phyloP scores from a whole-genome alignment of 1,140 invertebrate genomes.

The Sinonovacula constricta region DNA sequence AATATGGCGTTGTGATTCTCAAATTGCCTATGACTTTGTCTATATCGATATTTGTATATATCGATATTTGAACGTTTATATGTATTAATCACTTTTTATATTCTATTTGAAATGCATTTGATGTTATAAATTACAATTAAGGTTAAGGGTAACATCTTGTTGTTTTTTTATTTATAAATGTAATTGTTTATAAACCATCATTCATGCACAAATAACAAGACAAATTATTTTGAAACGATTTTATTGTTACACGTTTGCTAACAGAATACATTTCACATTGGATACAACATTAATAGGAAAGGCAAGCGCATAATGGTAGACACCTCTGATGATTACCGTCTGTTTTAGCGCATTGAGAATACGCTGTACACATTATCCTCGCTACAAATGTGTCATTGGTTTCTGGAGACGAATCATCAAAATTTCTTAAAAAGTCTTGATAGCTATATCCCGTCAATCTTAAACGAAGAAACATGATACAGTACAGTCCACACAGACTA shows the following conservation, averaged over 20 bases:
- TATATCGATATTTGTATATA: too few species aligned
- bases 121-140: too few species aligned
- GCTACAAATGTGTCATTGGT: neutral
- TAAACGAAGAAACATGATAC: neutral
- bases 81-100: too few species aligned
- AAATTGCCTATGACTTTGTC: too few species aligned
- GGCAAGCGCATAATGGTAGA: neutral
- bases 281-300: neutral
- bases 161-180: too few species aligned
- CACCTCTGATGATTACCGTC: conserved; percentile 2
- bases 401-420: neutral
- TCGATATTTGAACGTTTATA: too few species aligned
- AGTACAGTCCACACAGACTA: conserved; percentile 13
- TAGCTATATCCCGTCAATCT: neutral
- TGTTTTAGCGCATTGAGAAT: neutral
- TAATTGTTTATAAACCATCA: too few species aligned
- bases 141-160: too few species aligned
- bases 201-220: too few species aligned
- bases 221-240: neutral
- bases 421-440: neutral
- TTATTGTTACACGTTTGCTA: neutral
- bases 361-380: neutral
- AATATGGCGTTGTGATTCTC: too few species aligned
- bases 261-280: neutral
- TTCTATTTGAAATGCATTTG: too few species aligned